Base-by-base conservation (phyloP, 2,888 invertebrate species). In the Paralinhomoeus sp. region DNA sequence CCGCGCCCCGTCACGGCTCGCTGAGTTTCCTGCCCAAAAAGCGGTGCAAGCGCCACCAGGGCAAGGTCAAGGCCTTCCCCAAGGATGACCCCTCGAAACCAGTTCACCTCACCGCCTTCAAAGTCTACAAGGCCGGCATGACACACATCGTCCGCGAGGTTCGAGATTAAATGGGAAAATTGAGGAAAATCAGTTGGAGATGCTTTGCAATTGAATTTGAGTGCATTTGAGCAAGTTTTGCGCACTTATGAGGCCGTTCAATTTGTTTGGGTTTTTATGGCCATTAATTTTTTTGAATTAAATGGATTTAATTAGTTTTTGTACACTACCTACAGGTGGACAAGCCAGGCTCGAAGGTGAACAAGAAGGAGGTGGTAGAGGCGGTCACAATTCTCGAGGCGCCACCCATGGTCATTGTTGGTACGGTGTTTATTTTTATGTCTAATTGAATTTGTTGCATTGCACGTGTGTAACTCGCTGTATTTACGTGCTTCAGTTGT, bases 21-120 rank as follows among this genome's bases (percentile, higher is more conserved):
- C 87, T 97, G 83, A 93, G 91, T 57, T 99, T 97, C 75, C 81
- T 91, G 70, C 97, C 97, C 62, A 93, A 91, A 72, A 99, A 97
- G 71, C 76, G 97, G 56, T 80, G 85, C 54, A 75, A 75, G 54
- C 78, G 89, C 63, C 89, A 89, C 72, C 81, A 91, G 71, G 97
- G 97, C 58, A 93, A 91, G 70, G 84, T 87, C 52, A 97, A 97
- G 83, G 84, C 93, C 45, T 99, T 93, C 74, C 97, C 97, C 31
- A 91, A 82, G 65, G 97, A 97, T 75, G 89, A 97, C 65, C 71
- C 80, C 27, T 76, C 72, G 58, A 93, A 93, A 67, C 93, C 97
- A 37, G 84, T 93, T 33, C 70, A 70, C 53, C 72, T 97, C 48
- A 99, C 97, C 1, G 84, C 91, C 40, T 97, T 97, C 64, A 74